Evolutionary conservation across 2,797 vertebrate species (phyloP).

Genomic region (Labeo calbasu): DNA sequence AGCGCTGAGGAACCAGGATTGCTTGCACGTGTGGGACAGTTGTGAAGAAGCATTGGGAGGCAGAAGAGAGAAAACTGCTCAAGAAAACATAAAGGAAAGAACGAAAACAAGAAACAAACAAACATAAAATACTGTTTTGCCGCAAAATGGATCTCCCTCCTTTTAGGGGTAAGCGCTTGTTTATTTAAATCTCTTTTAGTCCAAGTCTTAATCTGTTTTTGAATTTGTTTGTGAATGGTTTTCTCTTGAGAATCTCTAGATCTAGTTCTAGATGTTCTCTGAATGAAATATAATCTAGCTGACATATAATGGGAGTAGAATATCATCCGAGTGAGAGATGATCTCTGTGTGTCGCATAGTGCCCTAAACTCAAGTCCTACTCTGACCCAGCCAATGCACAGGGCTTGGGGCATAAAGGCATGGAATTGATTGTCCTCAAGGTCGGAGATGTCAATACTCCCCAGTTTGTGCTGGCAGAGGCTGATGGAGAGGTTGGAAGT

Average conservation of each 20-base stretch:
- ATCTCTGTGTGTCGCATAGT: slow-evolving; percentile 33
- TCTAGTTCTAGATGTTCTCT: slow-evolving; percentile 25
- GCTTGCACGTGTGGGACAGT: slow-evolving; percentile 55
- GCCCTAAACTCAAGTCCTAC: slow-evolving; percentile 39
- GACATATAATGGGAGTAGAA: slow-evolving; percentile 42
- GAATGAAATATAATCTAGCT: slow-evolving; percentile 32
- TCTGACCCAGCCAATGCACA: slow-evolving; percentile 41
- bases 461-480: slow-evolving; percentile 70
- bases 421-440: slow-evolving; percentile 82
- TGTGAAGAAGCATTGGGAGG: slow-evolving; percentile 38
- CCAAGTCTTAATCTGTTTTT: not conserved
- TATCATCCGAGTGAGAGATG: slow-evolving; percentile 29
- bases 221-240: too few species aligned
- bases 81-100: slow-evolving; percentile 39
- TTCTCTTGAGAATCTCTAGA: not conserved
- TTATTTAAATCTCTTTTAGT: slow-evolving; percentile 1
- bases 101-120: slow-evolving; percentile 59
- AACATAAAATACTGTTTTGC: slow-evolving; percentile 57
- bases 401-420: slow-evolving; percentile 65
- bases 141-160: slow-evolving; percentile 77
- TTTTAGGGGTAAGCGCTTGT: slow-evolving; percentile 74
- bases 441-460: slow-evolving; percentile 78
- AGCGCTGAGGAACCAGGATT: slow-evolving; percentile 57
- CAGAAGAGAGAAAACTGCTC: slow-evolving; percentile 43
- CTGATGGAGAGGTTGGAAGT: slow-evolving; percentile 61